Evolutionary conservation across 1,140 invertebrate genomes (phyloP), one percentile per base, ranked within the genome.

Genomic region (Neelides sp.): DNA sequence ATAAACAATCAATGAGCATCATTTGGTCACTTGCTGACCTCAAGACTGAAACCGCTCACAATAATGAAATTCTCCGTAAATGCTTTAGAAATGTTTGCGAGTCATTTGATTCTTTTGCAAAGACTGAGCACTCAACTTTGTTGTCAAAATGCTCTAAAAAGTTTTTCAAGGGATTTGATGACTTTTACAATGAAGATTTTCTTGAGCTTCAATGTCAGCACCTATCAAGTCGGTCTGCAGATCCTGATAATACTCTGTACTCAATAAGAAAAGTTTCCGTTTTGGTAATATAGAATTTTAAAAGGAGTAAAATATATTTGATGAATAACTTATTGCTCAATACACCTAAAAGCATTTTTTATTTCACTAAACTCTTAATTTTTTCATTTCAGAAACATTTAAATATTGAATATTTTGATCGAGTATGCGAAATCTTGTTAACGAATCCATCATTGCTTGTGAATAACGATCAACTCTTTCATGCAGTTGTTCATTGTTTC

Each of bases 141-240:
- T 54, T 75, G 0, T 63, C 61, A 0, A 72, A 63, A 58, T 55
- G 77, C 17, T 64, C 66, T 17, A 57, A 55, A 0, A 66, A 68
- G 37, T 67, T 70, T 41, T 43, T 63, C 19, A 63, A 66, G 50
- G 70, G 68, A 42, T 65, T 68, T 46, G 61, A 64, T 0, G 66
- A 68, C 50, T 79, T 73, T 62, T 81, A 79, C 61, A 65, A 77
- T 59, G 71, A 75, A 58, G 61, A 65, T 17, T 66, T 78, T 37
- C 63, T 77, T 55, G 70, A 79, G 59, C 65, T 65, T 10, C 64
- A 67, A 50, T 67, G 65, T 2, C 60, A 67, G 39, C 66, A 70
- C 48, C 63, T 73, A 15, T 65, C 78, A 8, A 58, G 69, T 15
- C 65, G 72, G 46, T 62, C 74, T 37, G 54, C 73, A 7, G 66